Percentiles rank a stretch among this genome's conserved stretches.
Conservation (phyloP, 2,888 invertebrate species). For the Keiferia lycopersicella region DNA sequence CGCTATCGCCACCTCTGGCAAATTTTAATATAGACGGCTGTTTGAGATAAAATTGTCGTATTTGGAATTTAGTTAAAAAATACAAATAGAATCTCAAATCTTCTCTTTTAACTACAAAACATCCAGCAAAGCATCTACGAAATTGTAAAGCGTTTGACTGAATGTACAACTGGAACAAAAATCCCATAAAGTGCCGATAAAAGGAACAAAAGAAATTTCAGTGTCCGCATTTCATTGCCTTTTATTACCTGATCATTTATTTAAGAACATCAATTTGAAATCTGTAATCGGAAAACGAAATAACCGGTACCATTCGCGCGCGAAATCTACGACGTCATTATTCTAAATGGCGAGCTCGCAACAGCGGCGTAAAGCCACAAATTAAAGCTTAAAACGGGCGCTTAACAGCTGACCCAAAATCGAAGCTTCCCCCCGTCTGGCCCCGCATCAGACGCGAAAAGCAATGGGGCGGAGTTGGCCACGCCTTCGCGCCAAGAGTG, state of each 20-base stretch:
- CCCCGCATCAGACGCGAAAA: conserved; percentile 64
- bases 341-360: conserved; percentile 71
- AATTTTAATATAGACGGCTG: too few relatives aligned
- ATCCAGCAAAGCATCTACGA: too few relatives aligned
- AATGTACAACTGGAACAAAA: background rate
- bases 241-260: conserved; percentile 20
- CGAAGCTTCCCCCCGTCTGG: conserved; percentile 65
- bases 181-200: background rate
- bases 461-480: conserved; percentile 76
- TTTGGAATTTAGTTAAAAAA: too few relatives aligned
- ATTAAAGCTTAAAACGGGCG: conserved; percentile 81
- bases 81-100: too few relatives aligned
- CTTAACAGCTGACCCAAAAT: conserved; percentile 81
- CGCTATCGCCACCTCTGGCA: too few relatives aligned
- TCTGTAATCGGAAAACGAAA: conserved; percentile 61
- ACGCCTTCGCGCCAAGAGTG: conserved; percentile 63
- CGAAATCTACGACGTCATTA: conserved; percentile 70
- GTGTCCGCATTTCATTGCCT: background rate
- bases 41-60: too few relatives aligned
- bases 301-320: conserved; percentile 57
- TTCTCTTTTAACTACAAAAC: too few relatives aligned
- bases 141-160: background rate
- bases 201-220: background rate
- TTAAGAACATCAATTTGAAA: conserved; percentile 36
- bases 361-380: conserved; percentile 75